Percentiles rank a stretch among this genome's conserved stretches.
Evolutionary conservation across 2,113 vertebrate species (phyloP).

Genomic region (Regulus satrapa): DNA sequence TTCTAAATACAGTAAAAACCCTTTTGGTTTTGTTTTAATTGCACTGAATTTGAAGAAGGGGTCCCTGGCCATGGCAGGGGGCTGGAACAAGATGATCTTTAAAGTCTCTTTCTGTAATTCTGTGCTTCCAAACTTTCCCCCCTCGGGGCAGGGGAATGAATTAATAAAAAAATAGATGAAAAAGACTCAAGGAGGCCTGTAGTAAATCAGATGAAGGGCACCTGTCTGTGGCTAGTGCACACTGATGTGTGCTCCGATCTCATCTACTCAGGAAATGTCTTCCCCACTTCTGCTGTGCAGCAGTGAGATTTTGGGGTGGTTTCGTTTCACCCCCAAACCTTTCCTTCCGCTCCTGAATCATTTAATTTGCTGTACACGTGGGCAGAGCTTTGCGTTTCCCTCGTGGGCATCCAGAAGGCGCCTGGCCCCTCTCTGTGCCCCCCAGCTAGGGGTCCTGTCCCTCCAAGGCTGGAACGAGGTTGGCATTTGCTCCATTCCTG

Average conservation of each 20-base stretch:
- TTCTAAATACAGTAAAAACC: neutral
- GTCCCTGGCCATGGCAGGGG: neutral
- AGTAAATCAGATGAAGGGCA: neutral
- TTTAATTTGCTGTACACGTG: neutral
- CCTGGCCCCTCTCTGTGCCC: too few species aligned
- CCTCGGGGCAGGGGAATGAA: neutral
- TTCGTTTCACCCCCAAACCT: neutral
- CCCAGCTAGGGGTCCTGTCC: neutral
- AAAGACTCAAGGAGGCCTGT: neutral
- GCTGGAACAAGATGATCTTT: neutral
- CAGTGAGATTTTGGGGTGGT: neutral
- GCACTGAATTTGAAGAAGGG: neutral
- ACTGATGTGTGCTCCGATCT: fast-evolving
- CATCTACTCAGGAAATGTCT: neutral
- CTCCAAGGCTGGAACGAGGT: neutral
- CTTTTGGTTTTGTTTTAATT: neutral
- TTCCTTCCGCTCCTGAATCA: neutral
- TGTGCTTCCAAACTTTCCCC: neutral
- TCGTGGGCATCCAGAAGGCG: neutral
- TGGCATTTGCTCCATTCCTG: neutral
- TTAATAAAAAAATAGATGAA: neutral
- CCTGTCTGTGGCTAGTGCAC: too few species aligned
- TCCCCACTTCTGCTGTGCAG: too few species aligned
- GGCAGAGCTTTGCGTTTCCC: neutral
- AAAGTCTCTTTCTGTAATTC: neutral